phyloP scores from a whole-genome alignment of 2,113 vertebrate genomes.

The Erythrocercus mccallii region DNA sequence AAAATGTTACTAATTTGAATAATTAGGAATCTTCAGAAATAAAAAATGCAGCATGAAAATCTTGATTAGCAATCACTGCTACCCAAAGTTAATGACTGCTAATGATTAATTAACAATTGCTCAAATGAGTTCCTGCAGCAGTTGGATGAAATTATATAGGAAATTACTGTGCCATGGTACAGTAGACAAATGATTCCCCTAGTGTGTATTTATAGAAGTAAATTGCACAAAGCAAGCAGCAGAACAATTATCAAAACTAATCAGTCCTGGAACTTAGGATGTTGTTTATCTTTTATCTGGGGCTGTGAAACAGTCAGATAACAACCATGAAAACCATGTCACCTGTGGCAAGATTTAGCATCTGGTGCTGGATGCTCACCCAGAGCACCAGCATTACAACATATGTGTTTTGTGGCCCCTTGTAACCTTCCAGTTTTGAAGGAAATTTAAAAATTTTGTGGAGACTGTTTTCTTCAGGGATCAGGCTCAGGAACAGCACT shows the following conservation, averaged over 20 bases:
- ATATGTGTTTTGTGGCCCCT: neutral
- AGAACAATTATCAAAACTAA: constrained; percentile 57
- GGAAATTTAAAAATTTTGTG: neutral
- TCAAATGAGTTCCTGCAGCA: constrained; percentile 68
- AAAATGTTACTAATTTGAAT: constrained; percentile 50
- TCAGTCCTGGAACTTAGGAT: constrained; percentile 42
- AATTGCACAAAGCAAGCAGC: constrained; percentile 41
- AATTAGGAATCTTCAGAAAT: constrained; percentile 25
- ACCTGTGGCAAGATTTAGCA: neutral
- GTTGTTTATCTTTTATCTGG: constrained; percentile 50
- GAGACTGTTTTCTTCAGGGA: neutral
- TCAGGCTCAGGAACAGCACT: neutral
- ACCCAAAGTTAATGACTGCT: constrained; percentile 47
- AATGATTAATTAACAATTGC: constrained; percentile 69
- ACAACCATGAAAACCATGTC: constrained; percentile 1
- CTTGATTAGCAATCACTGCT: constrained; percentile 67
- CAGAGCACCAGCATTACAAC: neutral
- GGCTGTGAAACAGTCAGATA: constrained; percentile 9
- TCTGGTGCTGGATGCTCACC: neutral
- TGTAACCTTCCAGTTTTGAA: neutral
- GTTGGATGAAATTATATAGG: constrained; percentile 61
- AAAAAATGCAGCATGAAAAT: constrained; percentile 41
- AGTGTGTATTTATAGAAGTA: constrained; percentile 23
- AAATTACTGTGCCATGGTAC: constrained; percentile 55
- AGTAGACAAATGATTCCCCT: constrained; percentile 51